Evolutionary conservation across 2,113 vertebrate genomes (phyloP).

Genomic region (Proteles cristata): DNA sequence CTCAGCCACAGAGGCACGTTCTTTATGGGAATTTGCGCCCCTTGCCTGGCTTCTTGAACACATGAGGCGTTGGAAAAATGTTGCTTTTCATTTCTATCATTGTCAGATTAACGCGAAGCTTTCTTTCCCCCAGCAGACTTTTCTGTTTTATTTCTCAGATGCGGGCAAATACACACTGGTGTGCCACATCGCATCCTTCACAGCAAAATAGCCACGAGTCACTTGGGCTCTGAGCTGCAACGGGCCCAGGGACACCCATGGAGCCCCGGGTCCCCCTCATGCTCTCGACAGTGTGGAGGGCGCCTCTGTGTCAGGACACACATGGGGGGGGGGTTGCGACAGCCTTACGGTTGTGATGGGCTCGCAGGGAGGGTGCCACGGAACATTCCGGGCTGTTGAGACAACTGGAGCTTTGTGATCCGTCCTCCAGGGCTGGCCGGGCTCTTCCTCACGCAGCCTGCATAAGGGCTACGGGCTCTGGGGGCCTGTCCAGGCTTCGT

Average conservation of each 20-base stretch:
- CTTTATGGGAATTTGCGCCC: neutral
- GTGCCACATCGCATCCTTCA: neutral
- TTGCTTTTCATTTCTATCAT: neutral
- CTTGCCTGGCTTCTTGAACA: neutral
- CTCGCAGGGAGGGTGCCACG: rapidly evolving
- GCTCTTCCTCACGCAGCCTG: neutral
- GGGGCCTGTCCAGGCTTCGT: rapidly evolving
- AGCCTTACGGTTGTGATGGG: rapidly evolving
- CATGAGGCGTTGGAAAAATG: rapidly evolving
- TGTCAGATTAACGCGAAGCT: neutral
- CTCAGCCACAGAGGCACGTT: neutral
- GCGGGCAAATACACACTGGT: neutral
- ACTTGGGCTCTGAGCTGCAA: neutral
- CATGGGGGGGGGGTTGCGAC: too few relatives aligned
- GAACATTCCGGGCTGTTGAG: rapidly evolving
- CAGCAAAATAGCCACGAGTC: neutral
- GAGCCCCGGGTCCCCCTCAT: rapidly evolving
- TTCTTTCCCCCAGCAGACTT: neutral
- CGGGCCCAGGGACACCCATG: rapidly evolving
- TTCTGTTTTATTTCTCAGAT: neutral
- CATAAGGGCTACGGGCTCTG: rapidly evolving
- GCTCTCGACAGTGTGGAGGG: neutral
- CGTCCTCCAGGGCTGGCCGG: rapidly evolving
- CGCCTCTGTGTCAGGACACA: rapidly evolving
- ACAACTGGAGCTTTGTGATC: rapidly evolving